phyloP scores from a whole-genome alignment of 2,888 invertebrate species.

The Hydrotaea diabolus region DNA sequence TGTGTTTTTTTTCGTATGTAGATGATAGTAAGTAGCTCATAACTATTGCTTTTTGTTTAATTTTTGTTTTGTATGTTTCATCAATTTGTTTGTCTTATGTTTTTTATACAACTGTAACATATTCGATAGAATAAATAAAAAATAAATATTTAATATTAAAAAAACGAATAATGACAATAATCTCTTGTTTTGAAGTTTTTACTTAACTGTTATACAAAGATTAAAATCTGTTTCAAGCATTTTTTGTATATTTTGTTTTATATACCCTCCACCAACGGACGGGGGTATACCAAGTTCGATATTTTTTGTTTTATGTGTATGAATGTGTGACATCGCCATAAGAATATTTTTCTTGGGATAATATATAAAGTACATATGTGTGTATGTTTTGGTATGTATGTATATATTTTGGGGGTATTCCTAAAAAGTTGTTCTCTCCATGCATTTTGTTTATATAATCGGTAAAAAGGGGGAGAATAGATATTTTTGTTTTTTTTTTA shows the following conservation, averaged over 20 bases:
- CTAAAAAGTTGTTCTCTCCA: constrained; percentile 11
- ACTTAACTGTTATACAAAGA: constrained; percentile 1
- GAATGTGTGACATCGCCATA: background rate
- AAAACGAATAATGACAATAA: constrained; percentile 8
- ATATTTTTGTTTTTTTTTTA: background rate
- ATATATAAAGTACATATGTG: background rate
- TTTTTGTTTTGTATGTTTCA: constrained; percentile 6
- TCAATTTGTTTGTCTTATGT: constrained; percentile 1
- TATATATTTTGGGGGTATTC: constrained; percentile 6
- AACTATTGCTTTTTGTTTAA: constrained; percentile 28
- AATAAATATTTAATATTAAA: background rate
- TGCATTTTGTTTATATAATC: constrained; percentile 18
- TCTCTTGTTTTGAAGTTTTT: background rate
- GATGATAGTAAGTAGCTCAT: constrained; percentile 37
- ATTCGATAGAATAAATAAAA: constrained; percentile 24
- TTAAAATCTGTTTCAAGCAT: constrained; percentile 2
- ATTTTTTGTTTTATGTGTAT: background rate
- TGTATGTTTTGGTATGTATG: constrained; percentile 25
- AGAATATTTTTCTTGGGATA: background rate
- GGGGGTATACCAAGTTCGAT: constrained; percentile 14
- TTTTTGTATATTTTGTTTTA: background rate
- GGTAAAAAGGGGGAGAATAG: constrained; percentile 26
- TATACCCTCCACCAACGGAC: constrained; percentile 40
- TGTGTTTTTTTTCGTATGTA: constrained; percentile 7
- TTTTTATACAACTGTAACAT: constrained; percentile 33